These are phyloP conservation scores for Melozone crissalis DNA, from an alignment of 2,113 vertebrate genomes.

Conservation along the genomic window DNA sequence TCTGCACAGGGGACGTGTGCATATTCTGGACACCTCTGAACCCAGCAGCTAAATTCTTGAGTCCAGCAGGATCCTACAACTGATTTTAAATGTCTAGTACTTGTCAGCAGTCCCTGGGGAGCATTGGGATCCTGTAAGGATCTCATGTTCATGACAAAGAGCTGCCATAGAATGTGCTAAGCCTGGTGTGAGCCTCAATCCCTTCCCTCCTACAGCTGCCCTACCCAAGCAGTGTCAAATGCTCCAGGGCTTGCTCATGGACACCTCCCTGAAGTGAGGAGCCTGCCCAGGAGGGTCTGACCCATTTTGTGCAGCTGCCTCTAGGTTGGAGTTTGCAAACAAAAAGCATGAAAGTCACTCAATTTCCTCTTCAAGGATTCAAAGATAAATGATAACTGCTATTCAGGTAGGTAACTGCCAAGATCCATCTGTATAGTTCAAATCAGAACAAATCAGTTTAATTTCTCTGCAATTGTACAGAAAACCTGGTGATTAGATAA, in stretches of 20 bases:
- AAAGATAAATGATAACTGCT: not conserved
- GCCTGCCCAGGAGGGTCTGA: not conserved
- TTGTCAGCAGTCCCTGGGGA: not conserved
- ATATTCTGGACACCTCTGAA: not conserved
- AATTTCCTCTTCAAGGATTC: not conserved
- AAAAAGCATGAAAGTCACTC: not conserved
- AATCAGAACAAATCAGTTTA: too few relatives aligned
- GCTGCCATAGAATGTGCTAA: not conserved
- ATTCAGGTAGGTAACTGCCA: not conserved
- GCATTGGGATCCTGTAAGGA: not conserved
- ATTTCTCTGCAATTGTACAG: too few relatives aligned
- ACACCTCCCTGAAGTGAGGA: not conserved
- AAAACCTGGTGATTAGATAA: too few relatives aligned
- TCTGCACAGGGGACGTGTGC: not conserved
- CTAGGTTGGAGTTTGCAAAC: not conserved
- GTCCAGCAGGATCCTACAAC: not conserved
- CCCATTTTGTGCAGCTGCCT: not conserved
- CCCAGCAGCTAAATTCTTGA: not conserved
- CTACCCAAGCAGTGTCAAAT: not conserved
- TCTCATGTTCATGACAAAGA: not conserved
- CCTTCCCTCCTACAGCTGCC: not conserved
- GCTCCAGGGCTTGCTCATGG: fast-evolving
- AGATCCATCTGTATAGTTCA: too few relatives aligned
- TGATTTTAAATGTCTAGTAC: not conserved
- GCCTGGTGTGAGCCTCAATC: not conserved